Evolutionary conservation across 1,140 invertebrate genomes (phyloP).

Genomic region (Ceratosolen solmsi): DNA sequence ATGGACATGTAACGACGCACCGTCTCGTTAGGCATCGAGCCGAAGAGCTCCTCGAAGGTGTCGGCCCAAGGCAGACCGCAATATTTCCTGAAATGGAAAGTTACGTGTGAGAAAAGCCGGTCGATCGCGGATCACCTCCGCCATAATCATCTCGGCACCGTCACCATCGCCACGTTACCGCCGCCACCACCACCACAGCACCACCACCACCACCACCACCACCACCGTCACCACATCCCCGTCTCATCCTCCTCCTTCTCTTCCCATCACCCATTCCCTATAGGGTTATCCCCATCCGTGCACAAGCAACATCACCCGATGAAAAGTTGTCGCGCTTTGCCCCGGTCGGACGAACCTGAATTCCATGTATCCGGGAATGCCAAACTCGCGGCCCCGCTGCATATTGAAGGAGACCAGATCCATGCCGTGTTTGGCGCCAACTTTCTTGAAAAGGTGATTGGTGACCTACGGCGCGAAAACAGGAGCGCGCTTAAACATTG

Average conservation of each 20-base stretch:
- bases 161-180: no score
- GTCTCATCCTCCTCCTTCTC: no score
- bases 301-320: no score
- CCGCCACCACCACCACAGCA: not conserved
- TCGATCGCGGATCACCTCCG: not conserved
- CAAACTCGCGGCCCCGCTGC: constrained; percentile 93
- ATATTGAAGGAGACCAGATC: constrained; percentile 96
- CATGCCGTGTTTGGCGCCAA: constrained; percentile 88
- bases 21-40: constrained; percentile 92
- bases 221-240: no score
- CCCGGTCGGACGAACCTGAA: constrained; percentile 75
- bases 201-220: no score
- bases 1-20: constrained; percentile 83
- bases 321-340: no score
- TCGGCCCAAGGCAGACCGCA: constrained; percentile 88
- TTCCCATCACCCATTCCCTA: no score
- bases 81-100: constrained; percentile 80
- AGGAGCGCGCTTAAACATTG: constrained; percentile 9
- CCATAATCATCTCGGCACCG: no score
- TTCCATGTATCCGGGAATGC: constrained; percentile 93
- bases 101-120: not conserved
- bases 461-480: constrained; percentile 76
- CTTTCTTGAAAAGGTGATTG: constrained; percentile 93
- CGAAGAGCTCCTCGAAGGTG: constrained; percentile 88
- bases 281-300: no score